Conservation (phyloP, 2,888 invertebrate species). For the Choreutis nemorana region DNA sequence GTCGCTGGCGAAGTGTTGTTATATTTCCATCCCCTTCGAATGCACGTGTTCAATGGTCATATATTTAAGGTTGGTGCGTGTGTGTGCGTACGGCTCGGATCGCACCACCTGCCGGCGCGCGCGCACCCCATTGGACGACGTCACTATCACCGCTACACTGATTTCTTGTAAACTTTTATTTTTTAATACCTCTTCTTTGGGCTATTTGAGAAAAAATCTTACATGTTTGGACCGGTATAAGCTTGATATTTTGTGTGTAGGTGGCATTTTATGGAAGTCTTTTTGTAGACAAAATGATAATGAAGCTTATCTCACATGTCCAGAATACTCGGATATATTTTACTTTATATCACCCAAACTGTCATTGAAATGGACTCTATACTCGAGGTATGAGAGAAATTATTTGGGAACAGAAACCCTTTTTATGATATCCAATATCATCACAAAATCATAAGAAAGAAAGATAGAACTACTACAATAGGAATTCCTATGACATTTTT, state of each 20-base stretch:
- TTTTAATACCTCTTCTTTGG: constrained; percentile 57
- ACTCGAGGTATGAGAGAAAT: no score
- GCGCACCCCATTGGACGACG: constrained; percentile 56
- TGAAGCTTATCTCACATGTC: no score
- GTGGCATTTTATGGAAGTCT: constrained; percentile 52
- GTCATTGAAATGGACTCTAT: no score
- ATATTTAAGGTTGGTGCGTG: constrained; percentile 42
- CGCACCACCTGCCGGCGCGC: constrained; percentile 55
- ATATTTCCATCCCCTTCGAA: constrained; percentile 59
- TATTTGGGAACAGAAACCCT: no score
- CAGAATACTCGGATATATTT: no score
- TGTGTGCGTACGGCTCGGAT: constrained; percentile 43
- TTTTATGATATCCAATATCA: no score
- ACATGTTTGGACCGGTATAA: constrained; percentile 61
- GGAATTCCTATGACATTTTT: no score
- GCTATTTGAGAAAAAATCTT: constrained; percentile 53
- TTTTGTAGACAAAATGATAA: constrained; percentile 54
- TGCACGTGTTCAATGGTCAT: constrained; percentile 65
- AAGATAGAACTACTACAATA: no score
- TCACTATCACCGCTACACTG: constrained; percentile 63
- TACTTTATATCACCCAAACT: no score
- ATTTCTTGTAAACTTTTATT: constrained; percentile 60
- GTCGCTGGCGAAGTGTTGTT: constrained; percentile 19
- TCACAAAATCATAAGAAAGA: no score
- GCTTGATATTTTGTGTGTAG: constrained; percentile 55